Evolutionary conservation across 2,113 vertebrate species (phyloP).

Genomic region (Cephalopterus ornatus): DNA sequence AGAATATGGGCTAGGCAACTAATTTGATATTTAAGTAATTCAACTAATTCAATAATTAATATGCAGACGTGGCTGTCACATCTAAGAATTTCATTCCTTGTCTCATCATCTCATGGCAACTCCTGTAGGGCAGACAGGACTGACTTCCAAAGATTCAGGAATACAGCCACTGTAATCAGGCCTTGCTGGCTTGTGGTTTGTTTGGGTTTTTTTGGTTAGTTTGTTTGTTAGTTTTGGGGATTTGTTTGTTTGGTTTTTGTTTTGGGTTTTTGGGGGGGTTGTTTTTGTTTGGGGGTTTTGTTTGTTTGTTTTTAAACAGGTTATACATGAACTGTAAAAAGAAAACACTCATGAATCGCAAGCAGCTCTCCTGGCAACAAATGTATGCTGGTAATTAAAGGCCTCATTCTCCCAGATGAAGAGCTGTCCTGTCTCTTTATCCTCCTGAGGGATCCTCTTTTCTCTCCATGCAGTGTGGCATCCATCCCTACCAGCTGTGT

Average conservation of each 20-base stretch:
- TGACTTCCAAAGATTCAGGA: not conserved
- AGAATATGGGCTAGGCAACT: not conserved
- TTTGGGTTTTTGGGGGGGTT: no score
- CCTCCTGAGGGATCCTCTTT: not conserved
- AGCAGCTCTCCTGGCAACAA: not conserved
- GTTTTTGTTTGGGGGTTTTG: no score
- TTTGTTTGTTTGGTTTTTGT: no score
- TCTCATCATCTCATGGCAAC: not conserved
- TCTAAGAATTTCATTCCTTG: not conserved
- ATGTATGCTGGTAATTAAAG: not conserved
- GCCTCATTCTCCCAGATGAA: not conserved
- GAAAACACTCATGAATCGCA: fast-evolving
- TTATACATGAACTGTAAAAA: not conserved
- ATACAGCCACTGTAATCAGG: not conserved
- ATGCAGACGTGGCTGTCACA: not conserved
- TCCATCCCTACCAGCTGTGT: not conserved
- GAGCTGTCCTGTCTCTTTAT: not conserved
- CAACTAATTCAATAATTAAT: not conserved
- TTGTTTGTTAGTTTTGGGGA: no score
- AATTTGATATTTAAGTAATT: not conserved
- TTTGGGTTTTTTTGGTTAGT: no score
- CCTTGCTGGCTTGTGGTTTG: not conserved
- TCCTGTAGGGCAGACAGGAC: not conserved
- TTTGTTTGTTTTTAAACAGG: not conserved
- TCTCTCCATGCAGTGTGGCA: not conserved